A percentile compares a stretch with the other conserved stretches of the same genome.
These are phyloP conservation scores for Bugula neritina DNA, from an alignment of 2,888 invertebrate genomes.

Conservation along the genomic window DNA sequence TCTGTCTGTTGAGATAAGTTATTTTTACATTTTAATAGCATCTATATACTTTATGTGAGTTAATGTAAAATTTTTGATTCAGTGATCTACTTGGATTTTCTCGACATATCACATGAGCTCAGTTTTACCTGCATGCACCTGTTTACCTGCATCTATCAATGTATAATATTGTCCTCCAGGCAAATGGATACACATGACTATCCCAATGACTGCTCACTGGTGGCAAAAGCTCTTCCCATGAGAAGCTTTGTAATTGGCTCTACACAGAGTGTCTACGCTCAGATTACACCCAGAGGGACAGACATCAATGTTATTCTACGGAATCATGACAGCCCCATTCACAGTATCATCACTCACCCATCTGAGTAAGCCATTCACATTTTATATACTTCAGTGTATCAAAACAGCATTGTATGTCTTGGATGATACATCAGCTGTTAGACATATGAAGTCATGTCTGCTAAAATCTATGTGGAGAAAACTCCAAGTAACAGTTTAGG, in stretches of 20 bases:
- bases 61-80: background rate
- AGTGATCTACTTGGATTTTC: background rate
- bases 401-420: too few species aligned
- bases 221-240: slow-evolving; percentile 45
- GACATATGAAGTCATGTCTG: too few species aligned
- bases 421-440: too few species aligned
- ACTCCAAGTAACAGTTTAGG: too few species aligned
- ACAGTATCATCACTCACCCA: slow-evolving; percentile 48
- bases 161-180: too few species aligned
- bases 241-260: slow-evolving; percentile 52
- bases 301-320: slow-evolving; percentile 38
- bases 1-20: too few species aligned
- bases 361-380: slow-evolving; percentile 37
- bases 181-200: slow-evolving; percentile 38
- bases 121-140: background rate
- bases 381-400: too few species aligned
- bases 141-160: background rate
- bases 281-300: slow-evolving; percentile 47
- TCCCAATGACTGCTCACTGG: slow-evolving; percentile 50
- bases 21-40: too few species aligned
- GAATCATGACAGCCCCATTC: slow-evolving; percentile 49
- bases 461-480: too few species aligned
- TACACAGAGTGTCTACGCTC: slow-evolving; percentile 46
- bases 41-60: background rate
- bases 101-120: background rate